Percentiles rank a stretch among this genome's conserved stretches.
These are phyloP conservation scores for Zoroaster sp. DNA, from an alignment of 53 echinoderm and acorn worm species.

Conservation along the genomic window DNA sequence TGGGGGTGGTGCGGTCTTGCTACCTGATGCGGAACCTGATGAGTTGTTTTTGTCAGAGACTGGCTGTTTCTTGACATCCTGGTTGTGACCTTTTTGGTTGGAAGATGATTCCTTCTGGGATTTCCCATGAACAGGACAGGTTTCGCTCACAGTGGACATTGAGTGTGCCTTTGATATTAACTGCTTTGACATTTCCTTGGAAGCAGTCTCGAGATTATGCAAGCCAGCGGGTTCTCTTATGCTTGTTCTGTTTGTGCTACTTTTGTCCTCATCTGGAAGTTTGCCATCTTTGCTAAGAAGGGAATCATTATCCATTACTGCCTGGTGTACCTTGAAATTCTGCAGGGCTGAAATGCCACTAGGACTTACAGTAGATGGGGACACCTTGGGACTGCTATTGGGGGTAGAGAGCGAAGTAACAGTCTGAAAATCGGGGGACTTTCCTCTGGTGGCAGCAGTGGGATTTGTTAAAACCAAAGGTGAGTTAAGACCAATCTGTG, in stretches of 20 bases:
- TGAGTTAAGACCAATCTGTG: not conserved
- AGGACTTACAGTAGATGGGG: conserved; percentile 12
- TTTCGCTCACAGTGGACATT: not conserved
- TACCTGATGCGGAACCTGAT: not conserved
- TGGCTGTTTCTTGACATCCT: not conserved
- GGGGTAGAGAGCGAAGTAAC: not conserved
- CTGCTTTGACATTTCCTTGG: not conserved
- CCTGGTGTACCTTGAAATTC: conserved; percentile 34
- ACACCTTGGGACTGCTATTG: not conserved
- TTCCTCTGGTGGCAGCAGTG: conserved; percentile 8
- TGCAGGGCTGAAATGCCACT: conserved; percentile 53
- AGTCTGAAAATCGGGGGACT: not conserved
- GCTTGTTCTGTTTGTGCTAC: not conserved
- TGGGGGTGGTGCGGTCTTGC: not conserved
- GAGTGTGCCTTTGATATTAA: not conserved
- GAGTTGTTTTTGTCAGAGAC: not conserved
- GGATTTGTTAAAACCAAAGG: not conserved
- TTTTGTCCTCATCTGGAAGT: not conserved
- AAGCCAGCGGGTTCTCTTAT: not conserved
- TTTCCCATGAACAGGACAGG: not conserved
- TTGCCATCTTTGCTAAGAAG: not conserved
- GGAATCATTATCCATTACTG: not conserved
- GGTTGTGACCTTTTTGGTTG: not conserved
- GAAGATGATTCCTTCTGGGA: not conserved
- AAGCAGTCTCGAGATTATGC: not conserved